Conservation (phyloP, 2,797 vertebrate species). For the Synaphobranchus kaupii region DNA sequence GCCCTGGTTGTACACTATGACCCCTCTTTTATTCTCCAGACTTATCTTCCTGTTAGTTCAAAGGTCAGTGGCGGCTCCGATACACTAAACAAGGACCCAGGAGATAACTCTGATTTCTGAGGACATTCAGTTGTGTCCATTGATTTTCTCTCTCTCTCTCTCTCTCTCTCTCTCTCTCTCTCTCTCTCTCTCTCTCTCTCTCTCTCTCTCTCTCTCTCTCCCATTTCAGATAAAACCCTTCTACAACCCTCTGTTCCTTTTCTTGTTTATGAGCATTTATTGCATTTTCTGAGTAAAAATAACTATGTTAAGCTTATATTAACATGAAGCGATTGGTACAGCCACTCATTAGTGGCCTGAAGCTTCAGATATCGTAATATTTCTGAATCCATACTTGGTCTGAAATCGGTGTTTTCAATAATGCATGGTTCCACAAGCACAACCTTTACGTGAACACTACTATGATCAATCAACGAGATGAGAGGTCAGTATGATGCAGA, state of each 20-base stretch:
- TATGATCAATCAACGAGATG: slow-evolving; percentile 23
- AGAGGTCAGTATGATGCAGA: background rate
- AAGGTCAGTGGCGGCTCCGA: slow-evolving; percentile 21
- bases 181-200: background rate
- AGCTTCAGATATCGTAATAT: background rate
- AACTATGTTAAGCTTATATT: background rate
- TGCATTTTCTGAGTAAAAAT: background rate
- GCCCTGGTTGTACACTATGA: background rate
- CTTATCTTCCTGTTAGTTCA: slow-evolving; percentile 22
- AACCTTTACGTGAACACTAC: background rate
- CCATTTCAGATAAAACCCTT: background rate
- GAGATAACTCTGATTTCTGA: slow-evolving; percentile 16
- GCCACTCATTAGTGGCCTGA: background rate
- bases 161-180: background rate
- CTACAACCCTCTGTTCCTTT: background rate
- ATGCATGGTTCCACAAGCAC: slow-evolving; percentile 9
- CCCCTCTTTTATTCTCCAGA: background rate
- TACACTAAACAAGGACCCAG: slow-evolving; percentile 21
- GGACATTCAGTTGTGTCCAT: slow-evolving; percentile 20
- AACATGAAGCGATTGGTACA: background rate
- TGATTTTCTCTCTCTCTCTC: slow-evolving; percentile 22
- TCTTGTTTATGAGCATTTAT: background rate
- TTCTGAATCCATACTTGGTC: background rate
- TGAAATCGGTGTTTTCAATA: background rate
- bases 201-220: background rate